phyloP scores from a whole-genome alignment of 64 coral and sea anemone species.

The Astreopora myriophthalma region DNA sequence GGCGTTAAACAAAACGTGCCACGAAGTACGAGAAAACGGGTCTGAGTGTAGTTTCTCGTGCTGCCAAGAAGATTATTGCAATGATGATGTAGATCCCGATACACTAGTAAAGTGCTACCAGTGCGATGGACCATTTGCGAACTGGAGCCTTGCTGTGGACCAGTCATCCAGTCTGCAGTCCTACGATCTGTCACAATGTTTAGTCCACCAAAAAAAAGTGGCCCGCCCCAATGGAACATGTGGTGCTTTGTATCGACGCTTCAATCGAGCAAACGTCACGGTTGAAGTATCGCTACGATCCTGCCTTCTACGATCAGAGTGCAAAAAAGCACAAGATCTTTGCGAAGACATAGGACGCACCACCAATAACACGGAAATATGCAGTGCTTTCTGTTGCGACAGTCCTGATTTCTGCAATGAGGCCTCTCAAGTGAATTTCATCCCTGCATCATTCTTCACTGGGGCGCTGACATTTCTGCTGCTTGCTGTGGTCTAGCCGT shows the following conservation, averaged over 20 bases:
- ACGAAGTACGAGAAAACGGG: too few relatives aligned
- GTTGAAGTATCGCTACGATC: background rate
- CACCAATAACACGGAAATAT: background rate
- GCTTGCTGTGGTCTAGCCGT: background rate
- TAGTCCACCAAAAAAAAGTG: background rate
- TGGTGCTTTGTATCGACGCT: background rate
- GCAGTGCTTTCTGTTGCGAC: background rate
- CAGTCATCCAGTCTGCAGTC: background rate
- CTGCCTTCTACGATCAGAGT: background rate
- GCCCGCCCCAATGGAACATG: background rate
- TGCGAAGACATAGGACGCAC: background rate
- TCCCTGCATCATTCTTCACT: background rate
- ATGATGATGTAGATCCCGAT: background rate
- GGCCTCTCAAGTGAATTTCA: background rate
- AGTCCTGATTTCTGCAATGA: background rate
- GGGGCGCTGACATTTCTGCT: background rate
- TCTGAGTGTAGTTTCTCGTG: background rate
- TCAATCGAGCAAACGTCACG: background rate
- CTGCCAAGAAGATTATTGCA: background rate
- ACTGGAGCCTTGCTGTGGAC: background rate
- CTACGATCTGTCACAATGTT: background rate
- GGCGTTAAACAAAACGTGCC: background rate
- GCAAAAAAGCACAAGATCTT: background rate
- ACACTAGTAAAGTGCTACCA: background rate
- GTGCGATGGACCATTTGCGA: background rate